Percentiles rank a stretch among this genome's conserved stretches.
Conservation (phyloP, 1,140 invertebrate genomes). For the Dryas iulia region DNA sequence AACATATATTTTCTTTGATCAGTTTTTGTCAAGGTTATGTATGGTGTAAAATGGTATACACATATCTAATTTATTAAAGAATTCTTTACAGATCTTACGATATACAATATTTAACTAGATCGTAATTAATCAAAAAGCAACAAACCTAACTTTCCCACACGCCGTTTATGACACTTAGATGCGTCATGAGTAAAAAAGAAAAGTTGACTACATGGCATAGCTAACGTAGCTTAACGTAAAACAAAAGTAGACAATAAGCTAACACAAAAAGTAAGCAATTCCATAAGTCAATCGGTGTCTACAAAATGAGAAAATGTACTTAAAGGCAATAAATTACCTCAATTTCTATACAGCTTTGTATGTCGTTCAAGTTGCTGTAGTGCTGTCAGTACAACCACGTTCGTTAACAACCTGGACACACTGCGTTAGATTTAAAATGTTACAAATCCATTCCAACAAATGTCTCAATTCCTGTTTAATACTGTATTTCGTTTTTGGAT, state of each 20-base stretch:
- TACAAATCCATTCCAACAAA: constrained; percentile 27
- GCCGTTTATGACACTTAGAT: constrained; percentile 39
- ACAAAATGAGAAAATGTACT: background rate
- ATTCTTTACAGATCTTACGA: background rate
- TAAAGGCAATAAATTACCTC: constrained; percentile 12
- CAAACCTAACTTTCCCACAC: constrained; percentile 40
- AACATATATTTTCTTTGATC: constrained; percentile 12
- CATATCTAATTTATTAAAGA: background rate
- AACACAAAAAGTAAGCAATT: background rate
- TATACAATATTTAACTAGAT: background rate
- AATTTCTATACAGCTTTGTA: constrained; percentile 38
- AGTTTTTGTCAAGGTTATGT: constrained; percentile 26
- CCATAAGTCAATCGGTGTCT: background rate
- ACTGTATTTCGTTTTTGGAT: constrained; percentile 39
- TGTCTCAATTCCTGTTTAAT: constrained; percentile 30
- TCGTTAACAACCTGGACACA: constrained; percentile 53
- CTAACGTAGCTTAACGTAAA: background rate
- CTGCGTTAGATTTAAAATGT: constrained; percentile 23
- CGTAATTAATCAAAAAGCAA: background rate
- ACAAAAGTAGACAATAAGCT: background rate
- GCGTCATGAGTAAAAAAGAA: constrained; percentile 42
- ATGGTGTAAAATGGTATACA: background rate
- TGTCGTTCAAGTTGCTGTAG: constrained; percentile 47
- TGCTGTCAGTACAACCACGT: constrained; percentile 72
- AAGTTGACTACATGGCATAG: constrained; percentile 41